Evolutionary conservation across 2,888 invertebrate species (phyloP).

Genomic region (Tiphia femorata): DNA sequence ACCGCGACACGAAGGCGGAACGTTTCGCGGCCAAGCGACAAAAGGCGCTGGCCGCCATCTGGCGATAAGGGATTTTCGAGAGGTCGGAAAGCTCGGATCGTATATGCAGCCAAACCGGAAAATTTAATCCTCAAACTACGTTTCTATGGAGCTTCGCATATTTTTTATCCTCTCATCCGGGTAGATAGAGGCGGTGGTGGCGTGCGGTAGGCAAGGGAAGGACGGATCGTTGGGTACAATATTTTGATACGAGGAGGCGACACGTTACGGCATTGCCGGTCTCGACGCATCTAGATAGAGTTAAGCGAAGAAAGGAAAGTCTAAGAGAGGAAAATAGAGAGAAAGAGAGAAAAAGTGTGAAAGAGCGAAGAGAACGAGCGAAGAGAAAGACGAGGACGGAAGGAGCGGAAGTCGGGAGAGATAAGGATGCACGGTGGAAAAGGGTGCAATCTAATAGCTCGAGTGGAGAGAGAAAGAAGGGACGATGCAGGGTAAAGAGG

Average conservation of each 20-base stretch:
- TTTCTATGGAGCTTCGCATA: conserved; percentile 15
- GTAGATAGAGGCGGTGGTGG: conserved; percentile 5
- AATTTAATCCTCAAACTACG: conserved; percentile 36
- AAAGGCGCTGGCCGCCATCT: too few relatives aligned
- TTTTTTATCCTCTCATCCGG: conserved; percentile 1
- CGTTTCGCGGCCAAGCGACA: too few relatives aligned
- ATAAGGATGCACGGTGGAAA: background rate
- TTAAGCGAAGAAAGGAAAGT: background rate
- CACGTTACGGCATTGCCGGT: conserved; percentile 35
- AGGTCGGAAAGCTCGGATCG: background rate
- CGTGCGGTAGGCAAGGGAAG: background rate
- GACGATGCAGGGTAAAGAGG: conserved; percentile 2
- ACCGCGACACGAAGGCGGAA: too few relatives aligned
- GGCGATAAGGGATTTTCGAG: background rate
- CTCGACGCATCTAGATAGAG: conserved; percentile 10
- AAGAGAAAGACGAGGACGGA: background rate
- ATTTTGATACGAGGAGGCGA: conserved; percentile 51
- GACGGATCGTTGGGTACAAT: conserved; percentile 39
- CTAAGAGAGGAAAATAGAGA: too few relatives aligned
- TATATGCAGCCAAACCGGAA: conserved; percentile 27
- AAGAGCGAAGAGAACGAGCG: background rate
- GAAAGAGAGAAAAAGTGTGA: background rate
- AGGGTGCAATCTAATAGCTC: too few relatives aligned
- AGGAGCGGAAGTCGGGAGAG: conserved; percentile 3
- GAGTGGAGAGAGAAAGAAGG: conserved; percentile 5